Conservation (phyloP, 2,888 invertebrate species). For the Masnerella sp. region DNA sequence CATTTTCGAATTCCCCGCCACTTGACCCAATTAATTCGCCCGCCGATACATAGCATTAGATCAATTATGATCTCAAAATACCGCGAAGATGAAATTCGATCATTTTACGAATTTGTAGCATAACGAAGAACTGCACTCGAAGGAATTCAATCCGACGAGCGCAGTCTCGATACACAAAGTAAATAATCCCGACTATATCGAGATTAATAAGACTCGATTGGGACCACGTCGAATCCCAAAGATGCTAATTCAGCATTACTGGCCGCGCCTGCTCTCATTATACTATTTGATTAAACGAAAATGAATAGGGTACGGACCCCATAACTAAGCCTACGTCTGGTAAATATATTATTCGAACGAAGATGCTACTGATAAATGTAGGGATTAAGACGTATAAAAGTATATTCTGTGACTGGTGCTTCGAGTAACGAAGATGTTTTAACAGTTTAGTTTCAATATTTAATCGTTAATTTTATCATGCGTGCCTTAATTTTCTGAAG, state of each 20-base stretch:
- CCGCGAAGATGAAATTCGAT: constrained; percentile 2
- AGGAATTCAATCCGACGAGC: constrained; percentile 15
- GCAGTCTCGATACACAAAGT: constrained; percentile 17
- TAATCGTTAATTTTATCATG: too few relatives aligned
- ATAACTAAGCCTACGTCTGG: constrained; percentile 32
- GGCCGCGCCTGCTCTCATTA: constrained; percentile 36
- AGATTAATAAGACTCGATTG: constrained; percentile 46
- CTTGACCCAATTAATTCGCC: constrained; percentile 34
- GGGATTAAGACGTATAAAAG: background rate
- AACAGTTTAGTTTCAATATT: too few relatives aligned
- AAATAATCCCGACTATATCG: constrained; percentile 24
- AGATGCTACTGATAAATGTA: constrained; percentile 11
- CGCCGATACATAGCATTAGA: constrained; percentile 20
- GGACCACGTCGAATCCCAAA: constrained; percentile 45
- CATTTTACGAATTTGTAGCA: constrained; percentile 17
- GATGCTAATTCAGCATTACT: constrained; percentile 53
- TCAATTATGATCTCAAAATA: constrained; percentile 26
- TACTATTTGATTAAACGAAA: constrained; percentile 50
- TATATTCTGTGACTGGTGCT: too few relatives aligned
- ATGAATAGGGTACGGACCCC: constrained; percentile 43
- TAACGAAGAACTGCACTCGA: constrained; percentile 27
- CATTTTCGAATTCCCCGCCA: constrained; percentile 13
- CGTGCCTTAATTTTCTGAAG: too few relatives aligned
- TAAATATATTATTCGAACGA: too few relatives aligned
- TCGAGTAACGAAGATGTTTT: too few relatives aligned